Base-by-base conservation (phyloP, 2,888 invertebrate species). In the Trilocha varians region DNA sequence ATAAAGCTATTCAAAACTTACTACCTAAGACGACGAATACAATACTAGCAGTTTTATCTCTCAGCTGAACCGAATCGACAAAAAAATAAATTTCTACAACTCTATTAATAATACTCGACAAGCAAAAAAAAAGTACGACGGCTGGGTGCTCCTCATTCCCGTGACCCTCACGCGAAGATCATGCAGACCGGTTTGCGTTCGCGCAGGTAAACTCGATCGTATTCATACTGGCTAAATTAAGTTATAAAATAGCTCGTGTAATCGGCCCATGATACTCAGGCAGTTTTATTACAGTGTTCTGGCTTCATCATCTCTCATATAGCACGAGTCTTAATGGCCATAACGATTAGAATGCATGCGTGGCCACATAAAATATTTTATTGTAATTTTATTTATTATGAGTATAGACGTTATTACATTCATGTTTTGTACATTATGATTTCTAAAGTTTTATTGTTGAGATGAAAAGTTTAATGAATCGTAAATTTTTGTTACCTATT, bases 201-300 rank as follows among this genome's bases (percentile, higher is more conserved):
- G 79, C 83, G 78, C 83, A 83, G 83, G 82, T 80, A 83, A 82
- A 73, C 74, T 76, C 75, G 77, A 77, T 53, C 52, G 52, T 57
- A 57, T 52, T 53, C 25, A 25, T 25, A 53, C 59, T 62, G 64
- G 67, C 69, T 75, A 77, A 78, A 82, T 82, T 79, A 78, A 82
- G 80, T 73, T 73, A 77, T 82, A 77, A 82, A 78, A 75, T 65
- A 72, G 67, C 62, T 66, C 67, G 68, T 67, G 59, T 71, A 70
- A 70, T 70, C 65, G 66, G 67, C 68, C 58, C 55, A 61, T 71
- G 70, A 70, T 64, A 57, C 60, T 49, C 53, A 62, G 56, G 60
- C 57, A 57, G 54, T 65, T 70, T 69, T 65, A 63, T 68, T 66
- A 62, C 62, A 53, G 61, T 59, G 56, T 57, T 43, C 50, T 53